Evolutionary conservation across 2,113 vertebrate genomes (phyloP), one percentile per base, ranked within the genome.

Genomic region (Oncorhynchus tshawytscha): DNA sequence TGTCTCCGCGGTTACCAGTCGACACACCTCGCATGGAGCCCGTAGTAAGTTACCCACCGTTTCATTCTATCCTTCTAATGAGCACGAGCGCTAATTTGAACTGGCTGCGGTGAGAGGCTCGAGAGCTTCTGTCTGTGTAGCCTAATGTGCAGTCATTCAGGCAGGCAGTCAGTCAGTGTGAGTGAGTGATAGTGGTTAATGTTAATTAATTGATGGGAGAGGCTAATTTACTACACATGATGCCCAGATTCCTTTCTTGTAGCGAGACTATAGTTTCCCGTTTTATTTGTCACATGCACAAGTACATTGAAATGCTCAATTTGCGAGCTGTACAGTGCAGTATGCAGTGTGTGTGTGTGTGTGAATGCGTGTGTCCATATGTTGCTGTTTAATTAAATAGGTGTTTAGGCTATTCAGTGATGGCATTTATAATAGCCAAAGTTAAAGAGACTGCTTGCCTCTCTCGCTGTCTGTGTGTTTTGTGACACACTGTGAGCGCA

Each of bases 11-110:
- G 91, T 11, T 45, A 45, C 88, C 93, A 90, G 51, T 18, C 51
- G 91, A 92, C 91, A 91, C 92, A 91, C 93, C 91, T 90, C 94
- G 94, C 82, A 94, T 90, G 90, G 94, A 96, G 91, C 93, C 93
- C 59, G 91, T 84, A 79, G 87, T 88, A 83, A 88, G 85, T 86
- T 82, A 31, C 34, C 29, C 12, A 67, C 29, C 16, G 34, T 62
- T 22, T 45, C 39, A 11, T 45, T 45, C 8, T 45, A 62, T 5
- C 18, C 1, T 24, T 62, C 59, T 62, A 9, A 62, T 62, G 7
- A 62, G 11, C 20, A n/a, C 59, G 12, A 13, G 49, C 16, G 49
- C 49, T 54, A 54, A 54, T 54, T 54, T 18, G 15, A 54, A 18
- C 13, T 54, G 51, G 51, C 51, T 54, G 51, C 3, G 3, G 22